phyloP scores from a whole-genome alignment of 2,113 vertebrate species.

The human region GRCh38 chr5:169494001-169494500 shows the following conservation, averaged over 20 bases:
- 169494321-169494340: background rate
- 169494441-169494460: background rate
- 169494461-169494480: background rate
- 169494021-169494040: background rate
- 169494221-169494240: background rate
- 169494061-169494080: background rate
- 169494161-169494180: background rate
- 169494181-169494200: background rate
- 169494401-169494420: background rate
- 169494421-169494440: background rate
- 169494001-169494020: background rate
- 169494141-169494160: constrained; percentile 27
- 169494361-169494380: background rate
- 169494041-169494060: constrained; percentile 30
- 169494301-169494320: background rate
- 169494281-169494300: background rate
- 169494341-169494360: background rate
- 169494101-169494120: background rate
- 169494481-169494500: background rate
- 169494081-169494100: background rate
- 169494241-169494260: constrained; percentile 2
- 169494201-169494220: background rate
- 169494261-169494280: background rate
- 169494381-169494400: background rate
- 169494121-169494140: constrained; percentile 38